Evolutionary conservation across 2,888 invertebrate species (phyloP), one percentile per base, ranked within the genome.

Genomic region (Drosophila maculinotata): DNA sequence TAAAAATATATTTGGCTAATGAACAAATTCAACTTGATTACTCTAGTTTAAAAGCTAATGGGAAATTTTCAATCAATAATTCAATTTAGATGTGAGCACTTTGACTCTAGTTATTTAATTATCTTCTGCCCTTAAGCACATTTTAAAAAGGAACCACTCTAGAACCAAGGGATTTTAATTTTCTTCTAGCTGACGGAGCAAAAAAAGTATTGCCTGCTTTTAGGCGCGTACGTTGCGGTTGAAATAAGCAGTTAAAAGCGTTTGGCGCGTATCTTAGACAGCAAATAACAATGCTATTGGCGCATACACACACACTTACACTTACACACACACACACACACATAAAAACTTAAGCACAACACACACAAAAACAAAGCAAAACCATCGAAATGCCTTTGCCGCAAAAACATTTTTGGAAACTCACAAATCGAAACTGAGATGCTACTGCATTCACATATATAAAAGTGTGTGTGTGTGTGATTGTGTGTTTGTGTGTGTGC

Each of bases 401-500:
- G 44, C 48, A 52, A 48, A 48, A 45, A 54, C 28, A 25, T 51
- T 57, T 60, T 48, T 53, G 28, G 33, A 54, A 72, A 54, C 51
- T 72, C 41, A 25, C 60, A 71, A 68, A 74, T 74, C 57, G 75
- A 71, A 71, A 58, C 62, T 58, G 63, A 74, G 63, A 68, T 41
- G 45, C 26, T 26, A 48, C 53, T 73, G 1, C 31, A 41, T 38
- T 1, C 56, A 25, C 33, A 1, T 36, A 15, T 31, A 17, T 38
- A 6, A 28, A 59, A 47, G 12, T 10, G 4, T n/a, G 6, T 3
- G n/a, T 33, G 17, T 39, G 10, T n/a, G 10, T 26, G 3, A 42
- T 7, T 17, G 23, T 48, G 25, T 17, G 9, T 14, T n/a, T 33
- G 28, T 54, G 31, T 33, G 14, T 63, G n/a, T 9, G 58, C 15